A percentile compares a stretch with the other conserved stretches of the same genome.
phyloP scores from a whole-genome alignment of 2,797 vertebrate species.

The Anguilla pacifica region DNA sequence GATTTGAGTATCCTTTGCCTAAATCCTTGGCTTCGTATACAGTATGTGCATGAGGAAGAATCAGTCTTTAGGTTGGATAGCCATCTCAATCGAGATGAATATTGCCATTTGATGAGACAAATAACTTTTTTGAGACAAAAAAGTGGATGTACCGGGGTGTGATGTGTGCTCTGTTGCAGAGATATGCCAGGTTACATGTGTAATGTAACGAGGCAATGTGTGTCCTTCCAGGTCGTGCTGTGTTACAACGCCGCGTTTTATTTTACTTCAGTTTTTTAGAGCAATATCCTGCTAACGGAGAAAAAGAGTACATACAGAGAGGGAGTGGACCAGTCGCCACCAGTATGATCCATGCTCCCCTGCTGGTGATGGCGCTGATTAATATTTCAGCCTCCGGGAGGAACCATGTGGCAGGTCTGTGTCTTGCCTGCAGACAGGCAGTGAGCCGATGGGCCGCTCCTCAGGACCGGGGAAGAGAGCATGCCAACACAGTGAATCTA shows the following conservation, averaged over 20 bases:
- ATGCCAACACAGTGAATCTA: conserved; percentile 31
- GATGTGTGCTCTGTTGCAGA: background rate
- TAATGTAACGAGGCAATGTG: background rate
- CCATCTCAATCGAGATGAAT: background rate
- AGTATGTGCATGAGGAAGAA: background rate
- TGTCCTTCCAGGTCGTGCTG: background rate
- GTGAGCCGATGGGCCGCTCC: conserved; percentile 37
- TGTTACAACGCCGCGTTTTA: background rate
- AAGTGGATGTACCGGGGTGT: background rate
- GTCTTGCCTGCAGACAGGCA: conserved; percentile 47
- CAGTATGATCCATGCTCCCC: background rate
- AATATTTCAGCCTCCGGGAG: conserved; percentile 42
- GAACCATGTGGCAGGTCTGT: conserved; percentile 38
- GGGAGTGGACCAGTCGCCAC: conserved; percentile 34
- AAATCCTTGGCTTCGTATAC: background rate
- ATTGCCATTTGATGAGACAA: background rate
- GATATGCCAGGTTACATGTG: background rate
- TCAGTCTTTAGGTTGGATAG: background rate
- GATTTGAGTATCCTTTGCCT: background rate
- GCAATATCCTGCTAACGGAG: background rate
- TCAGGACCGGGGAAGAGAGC: conserved; percentile 30
- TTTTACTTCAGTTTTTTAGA: background rate
- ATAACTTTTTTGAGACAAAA: background rate
- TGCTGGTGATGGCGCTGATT: conserved; percentile 40
- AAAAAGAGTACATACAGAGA: conserved; percentile 52